These are phyloP conservation scores for Chaetogeoica ovagalla DNA, from an alignment of 2,888 invertebrate genomes.

Conservation along the genomic window DNA sequence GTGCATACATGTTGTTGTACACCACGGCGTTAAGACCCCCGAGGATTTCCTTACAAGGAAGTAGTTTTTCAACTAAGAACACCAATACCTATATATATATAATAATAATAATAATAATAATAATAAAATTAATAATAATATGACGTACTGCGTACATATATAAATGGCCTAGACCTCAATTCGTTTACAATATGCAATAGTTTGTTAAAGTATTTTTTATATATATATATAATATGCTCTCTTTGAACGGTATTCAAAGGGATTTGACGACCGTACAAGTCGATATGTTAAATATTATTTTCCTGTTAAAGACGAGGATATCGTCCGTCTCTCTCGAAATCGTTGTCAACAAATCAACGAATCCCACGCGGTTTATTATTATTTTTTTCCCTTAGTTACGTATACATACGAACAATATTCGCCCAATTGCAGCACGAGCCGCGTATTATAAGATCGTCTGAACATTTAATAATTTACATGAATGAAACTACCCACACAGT, in stretches of 20 bases:
- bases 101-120: too few relatives aligned
- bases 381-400: too few relatives aligned
- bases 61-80: conserved; percentile 33
- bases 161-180: conserved; percentile 47
- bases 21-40: background rate
- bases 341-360: background rate
- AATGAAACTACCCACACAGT: conserved; percentile 18
- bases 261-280: background rate
- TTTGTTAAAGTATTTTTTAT: background rate
- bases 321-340: background rate
- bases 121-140: too few relatives aligned
- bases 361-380: background rate
- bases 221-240: too few relatives aligned
- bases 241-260: conserved; percentile 23
- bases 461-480: background rate
- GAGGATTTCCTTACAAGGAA: conserved; percentile 51
- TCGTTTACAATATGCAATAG: background rate
- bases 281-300: background rate
- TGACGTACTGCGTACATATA: background rate
- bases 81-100: too few relatives aligned
- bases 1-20: too few relatives aligned
- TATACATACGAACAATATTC: background rate
- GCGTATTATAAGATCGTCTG: background rate
- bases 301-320: background rate
- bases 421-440: background rate